Conservation (phyloP, 2,113 vertebrate genomes). For the Alexandromys fortis region DNA sequence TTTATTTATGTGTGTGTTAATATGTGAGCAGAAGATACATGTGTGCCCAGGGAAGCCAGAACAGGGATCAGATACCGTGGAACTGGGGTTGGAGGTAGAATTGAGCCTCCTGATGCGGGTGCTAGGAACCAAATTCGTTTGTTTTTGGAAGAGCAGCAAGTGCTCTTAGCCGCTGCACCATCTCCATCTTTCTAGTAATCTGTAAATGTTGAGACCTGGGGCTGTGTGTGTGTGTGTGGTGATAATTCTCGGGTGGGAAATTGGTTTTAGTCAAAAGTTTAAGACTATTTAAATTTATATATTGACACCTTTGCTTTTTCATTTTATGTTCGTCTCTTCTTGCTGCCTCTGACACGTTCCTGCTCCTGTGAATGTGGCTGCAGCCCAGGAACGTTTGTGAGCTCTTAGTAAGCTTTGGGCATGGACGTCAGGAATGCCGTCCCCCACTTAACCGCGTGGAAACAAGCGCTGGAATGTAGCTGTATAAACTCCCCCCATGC, state of each 20-base stretch:
- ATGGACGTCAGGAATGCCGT: slow-evolving; percentile 62
- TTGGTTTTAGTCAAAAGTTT: slow-evolving; percentile 24
- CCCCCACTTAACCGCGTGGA: slow-evolving; percentile 61
- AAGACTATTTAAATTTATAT: slow-evolving; percentile 33
- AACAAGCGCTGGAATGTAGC: slow-evolving; percentile 69
- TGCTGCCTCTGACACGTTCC: slow-evolving; percentile 15
- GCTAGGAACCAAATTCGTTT: too few species aligned
- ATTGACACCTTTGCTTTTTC: not conserved
- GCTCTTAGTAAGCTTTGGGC: slow-evolving; percentile 62
- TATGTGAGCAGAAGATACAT: not conserved
- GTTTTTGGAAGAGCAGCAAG: not conserved
- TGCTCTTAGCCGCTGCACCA: not conserved
- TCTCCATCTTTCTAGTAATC: not conserved
- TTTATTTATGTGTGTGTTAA: not conserved
- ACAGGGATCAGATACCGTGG: not conserved
- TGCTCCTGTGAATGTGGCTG: slow-evolving; percentile 50
- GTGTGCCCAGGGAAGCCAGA: not conserved
- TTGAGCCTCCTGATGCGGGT: not conserved
- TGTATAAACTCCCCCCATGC: slow-evolving; percentile 42
- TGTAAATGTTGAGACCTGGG: not conserved
- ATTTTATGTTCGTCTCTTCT: slow-evolving; percentile 34
- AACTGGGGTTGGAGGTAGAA: not conserved
- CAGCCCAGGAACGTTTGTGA: slow-evolving; percentile 56
- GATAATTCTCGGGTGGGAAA: not conserved
- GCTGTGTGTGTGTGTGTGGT: too few species aligned